phyloP scores from a whole-genome alignment of 2,888 invertebrate species.

The Phaedon cochleariae region DNA sequence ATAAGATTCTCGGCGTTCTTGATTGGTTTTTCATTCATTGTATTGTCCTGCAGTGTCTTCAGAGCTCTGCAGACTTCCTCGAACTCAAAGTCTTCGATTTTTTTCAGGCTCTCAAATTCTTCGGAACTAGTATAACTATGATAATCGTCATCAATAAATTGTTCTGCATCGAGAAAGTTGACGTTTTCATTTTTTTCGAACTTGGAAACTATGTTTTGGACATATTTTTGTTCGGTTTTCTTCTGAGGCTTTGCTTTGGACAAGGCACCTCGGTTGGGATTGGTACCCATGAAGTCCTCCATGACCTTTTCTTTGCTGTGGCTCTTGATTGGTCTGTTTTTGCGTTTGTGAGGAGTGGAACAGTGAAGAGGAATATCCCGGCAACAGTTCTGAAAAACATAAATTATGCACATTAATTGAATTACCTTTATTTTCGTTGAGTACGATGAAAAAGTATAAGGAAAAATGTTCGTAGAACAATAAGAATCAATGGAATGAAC shows the following conservation, averaged over 20 bases:
- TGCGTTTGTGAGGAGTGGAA: neutral
- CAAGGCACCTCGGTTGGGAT: neutral
- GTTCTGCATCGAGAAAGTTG: neutral
- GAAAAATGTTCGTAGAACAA: too few species aligned
- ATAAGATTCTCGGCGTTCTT: constrained; percentile 4
- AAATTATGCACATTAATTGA: too few species aligned
- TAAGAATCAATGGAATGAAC: too few species aligned
- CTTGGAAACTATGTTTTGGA: neutral
- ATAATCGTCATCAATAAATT: constrained; percentile 36
- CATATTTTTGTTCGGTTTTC: neutral
- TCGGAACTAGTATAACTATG: constrained; percentile 31
- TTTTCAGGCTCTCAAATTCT: constrained; percentile 19
- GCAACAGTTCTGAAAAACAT: neutral
- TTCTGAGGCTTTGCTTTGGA: neutral
- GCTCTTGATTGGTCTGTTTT: neutral
- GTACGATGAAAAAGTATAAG: too few species aligned
- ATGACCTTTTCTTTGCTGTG: neutral
- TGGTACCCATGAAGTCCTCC: neutral
- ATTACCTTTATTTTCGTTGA: too few species aligned
- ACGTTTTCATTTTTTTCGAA: neutral
- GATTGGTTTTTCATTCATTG: neutral
- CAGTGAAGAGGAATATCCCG: neutral
- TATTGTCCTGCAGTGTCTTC: neutral
- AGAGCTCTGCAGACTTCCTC: constrained; percentile 1
- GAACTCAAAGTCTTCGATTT: constrained; percentile 13